phyloP scores from a whole-genome alignment of 2,797 vertebrate genomes.

The Lepidocolaptes lacrymiger region DNA sequence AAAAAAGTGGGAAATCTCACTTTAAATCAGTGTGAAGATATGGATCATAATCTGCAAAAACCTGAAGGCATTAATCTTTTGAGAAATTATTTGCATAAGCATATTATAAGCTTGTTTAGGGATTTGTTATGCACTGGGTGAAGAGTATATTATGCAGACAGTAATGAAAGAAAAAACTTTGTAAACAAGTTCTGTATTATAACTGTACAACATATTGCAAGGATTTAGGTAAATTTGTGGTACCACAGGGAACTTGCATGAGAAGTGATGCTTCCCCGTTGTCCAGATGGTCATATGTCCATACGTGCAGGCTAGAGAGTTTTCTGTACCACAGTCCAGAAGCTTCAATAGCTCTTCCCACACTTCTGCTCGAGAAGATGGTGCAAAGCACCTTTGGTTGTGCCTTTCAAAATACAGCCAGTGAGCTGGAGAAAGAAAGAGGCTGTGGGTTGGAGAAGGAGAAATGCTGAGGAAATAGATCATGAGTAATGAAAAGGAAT shows the following conservation, averaged over 20 bases:
- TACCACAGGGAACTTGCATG: neutral
- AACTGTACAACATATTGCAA: neutral
- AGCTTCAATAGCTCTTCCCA: neutral
- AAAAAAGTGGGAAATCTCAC: constrained; percentile 7
- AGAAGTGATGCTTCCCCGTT: neutral
- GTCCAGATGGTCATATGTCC: neutral
- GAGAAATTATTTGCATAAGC: constrained; percentile 55
- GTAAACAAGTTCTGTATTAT: neutral
- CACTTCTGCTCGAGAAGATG: neutral
- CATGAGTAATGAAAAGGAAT: neutral
- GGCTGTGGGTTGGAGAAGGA: neutral
- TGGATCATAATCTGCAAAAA: constrained; percentile 27
- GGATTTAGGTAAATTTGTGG: neutral
- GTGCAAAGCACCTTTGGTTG: neutral
- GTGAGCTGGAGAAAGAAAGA: neutral
- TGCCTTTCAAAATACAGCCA: neutral
- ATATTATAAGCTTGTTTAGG: constrained; percentile 1
- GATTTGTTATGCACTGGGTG: constrained; percentile 9
- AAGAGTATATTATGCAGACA: neutral
- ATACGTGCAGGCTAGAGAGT: neutral
- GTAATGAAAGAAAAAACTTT: constrained; percentile 10
- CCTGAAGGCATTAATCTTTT: constrained; percentile 37
- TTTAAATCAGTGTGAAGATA: constrained; percentile 13
- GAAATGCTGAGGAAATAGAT: neutral
- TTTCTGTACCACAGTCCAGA: neutral